Evolutionary conservation across 2,797 vertebrate genomes (phyloP).

Genomic region (Cryptoprocta ferox): DNA sequence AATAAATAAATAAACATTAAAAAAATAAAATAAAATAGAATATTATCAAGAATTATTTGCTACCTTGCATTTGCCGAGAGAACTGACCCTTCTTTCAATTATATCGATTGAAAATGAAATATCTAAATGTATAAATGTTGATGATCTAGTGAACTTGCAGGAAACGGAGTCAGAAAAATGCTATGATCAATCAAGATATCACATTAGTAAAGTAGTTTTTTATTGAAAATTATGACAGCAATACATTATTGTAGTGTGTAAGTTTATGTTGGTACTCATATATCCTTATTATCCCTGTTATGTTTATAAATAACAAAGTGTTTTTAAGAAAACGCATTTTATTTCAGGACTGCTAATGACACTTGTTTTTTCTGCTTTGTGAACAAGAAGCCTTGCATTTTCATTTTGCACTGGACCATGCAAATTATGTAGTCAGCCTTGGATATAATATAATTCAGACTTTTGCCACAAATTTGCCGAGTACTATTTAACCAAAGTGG

Average conservation of each 20-base stretch:
- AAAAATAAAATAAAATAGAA: background rate
- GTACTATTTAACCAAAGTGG: background rate
- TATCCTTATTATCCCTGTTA: background rate
- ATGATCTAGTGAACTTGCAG: background rate
- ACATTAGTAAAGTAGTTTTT: background rate
- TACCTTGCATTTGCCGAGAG: background rate
- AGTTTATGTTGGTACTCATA: background rate
- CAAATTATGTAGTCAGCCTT: background rate
- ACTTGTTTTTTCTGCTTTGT: background rate
- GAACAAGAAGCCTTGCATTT: background rate
- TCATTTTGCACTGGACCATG: constrained; percentile 14
- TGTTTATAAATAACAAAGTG: constrained; percentile 1
- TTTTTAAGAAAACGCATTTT: background rate
- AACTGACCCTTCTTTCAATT: background rate
- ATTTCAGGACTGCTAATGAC: background rate
- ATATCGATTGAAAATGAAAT: constrained; percentile 30
- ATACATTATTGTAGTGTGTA: background rate
- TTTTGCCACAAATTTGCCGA: constrained; percentile 44
- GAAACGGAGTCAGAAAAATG: constrained; percentile 12
- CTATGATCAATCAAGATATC: background rate
- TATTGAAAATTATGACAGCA: background rate
- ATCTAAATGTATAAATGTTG: background rate
- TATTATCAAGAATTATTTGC: background rate
- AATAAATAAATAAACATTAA: too few relatives aligned
- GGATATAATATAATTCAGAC: background rate